These are phyloP conservation scores for Heliocidaris tuberculata DNA, from an alignment of 35 echinoderm and acorn worm species.

Conservation along the genomic window DNA sequence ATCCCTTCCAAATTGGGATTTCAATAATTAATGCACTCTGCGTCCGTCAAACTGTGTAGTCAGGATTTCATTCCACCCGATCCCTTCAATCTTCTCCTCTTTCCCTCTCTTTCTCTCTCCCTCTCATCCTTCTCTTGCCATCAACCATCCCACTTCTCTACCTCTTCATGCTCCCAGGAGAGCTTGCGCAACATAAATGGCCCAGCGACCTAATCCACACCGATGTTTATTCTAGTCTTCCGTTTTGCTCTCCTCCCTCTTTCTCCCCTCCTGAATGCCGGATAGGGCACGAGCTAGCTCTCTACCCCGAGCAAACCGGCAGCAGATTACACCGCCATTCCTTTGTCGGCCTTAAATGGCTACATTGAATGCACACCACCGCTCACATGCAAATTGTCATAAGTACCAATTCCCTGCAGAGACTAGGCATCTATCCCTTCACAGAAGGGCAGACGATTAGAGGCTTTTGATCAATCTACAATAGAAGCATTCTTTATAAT, in stretches of 20 bases:
- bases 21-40: slow-evolving; percentile 46
- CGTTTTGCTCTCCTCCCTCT: slow-evolving; percentile 14
- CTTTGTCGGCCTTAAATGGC: slow-evolving; percentile 36
- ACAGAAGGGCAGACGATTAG: slow-evolving; percentile 3
- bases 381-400: slow-evolving; percentile 41
- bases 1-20: slow-evolving; percentile 42
- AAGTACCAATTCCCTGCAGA: slow-evolving; percentile 32
- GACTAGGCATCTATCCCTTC: not conserved
- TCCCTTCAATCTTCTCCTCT: not conserved
- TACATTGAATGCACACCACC: slow-evolving; percentile 23
- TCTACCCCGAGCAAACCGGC: not conserved
- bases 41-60: slow-evolving; percentile 31
- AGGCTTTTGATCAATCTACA: slow-evolving; percentile 34
- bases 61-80: slow-evolving; percentile 20
- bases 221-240: slow-evolving; percentile 34
- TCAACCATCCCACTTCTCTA: slow-evolving; percentile 34
- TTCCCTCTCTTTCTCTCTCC: not conserved
- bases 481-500: slow-evolving; percentile 32
- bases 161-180: not conserved
- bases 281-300: not conserved
- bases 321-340: slow-evolving; percentile 13
- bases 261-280: not conserved
- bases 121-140: slow-evolving; percentile 9
- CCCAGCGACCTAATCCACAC: not conserved
- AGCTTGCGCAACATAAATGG: slow-evolving; percentile 26